Evolutionary conservation across 1,140 invertebrate species (phyloP), one percentile per base, ranked within the genome.

Genomic region (Bombus sibiricus): DNA sequence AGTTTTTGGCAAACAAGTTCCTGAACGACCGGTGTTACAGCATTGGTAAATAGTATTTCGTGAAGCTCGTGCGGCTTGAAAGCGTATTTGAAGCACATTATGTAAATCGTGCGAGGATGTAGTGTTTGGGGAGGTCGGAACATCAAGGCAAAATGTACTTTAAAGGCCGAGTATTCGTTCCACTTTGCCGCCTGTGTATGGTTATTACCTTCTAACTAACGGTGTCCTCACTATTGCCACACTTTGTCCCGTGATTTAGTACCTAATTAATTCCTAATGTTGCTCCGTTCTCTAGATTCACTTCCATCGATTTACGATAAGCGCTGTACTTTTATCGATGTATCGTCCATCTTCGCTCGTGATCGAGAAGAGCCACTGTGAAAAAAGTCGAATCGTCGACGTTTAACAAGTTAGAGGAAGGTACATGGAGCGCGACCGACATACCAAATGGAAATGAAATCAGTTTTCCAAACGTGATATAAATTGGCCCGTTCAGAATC

Each of bases 71-170:
- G 57, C 80, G 28, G 53, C 37, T 43, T 25, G 80, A 73, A 81
- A 73, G 71, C 81, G 81, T 82, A 82, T 82, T 82, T 66, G 81
- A 82, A 82, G 81, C 57, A 64, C 71, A 74, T 82, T 82, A 74
- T 82, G 71, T 34, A 82, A 82, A 82, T 74, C 32, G 53, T 13
- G 18, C 39, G 37, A 74, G 37, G 41, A 28, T 39, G 15, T 39
- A 12, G 81, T n/a, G 81, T 74, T 82, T 64, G 53, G 41, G n/a
- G 41, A 82, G 53, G 71, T 82, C 71, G 53, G n/a, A 18, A 13
- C n/a, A 34, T 62, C 69, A 15, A 74, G 71, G 71, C 64, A 28
- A 82, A 74, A 82, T 74, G 25, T 59, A 75, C 71, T 82, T 82
- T 47, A 37, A 82, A 81, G 80, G 39, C 39, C 62, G 68, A n/a